Base-by-base conservation (phyloP, 2,888 invertebrate genomes). In the Aleiodes testaceus region DNA sequence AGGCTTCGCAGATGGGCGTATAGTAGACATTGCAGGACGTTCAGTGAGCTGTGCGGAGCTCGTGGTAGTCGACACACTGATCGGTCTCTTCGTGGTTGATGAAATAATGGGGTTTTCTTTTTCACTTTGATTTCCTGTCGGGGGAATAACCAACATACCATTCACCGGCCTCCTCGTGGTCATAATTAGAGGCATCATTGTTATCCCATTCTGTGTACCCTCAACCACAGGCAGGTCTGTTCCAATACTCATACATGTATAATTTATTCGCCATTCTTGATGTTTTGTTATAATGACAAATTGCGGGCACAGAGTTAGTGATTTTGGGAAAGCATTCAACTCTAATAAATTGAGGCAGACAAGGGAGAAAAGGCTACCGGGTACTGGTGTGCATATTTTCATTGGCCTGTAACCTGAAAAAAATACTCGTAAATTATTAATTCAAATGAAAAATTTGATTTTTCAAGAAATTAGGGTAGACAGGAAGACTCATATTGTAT, bases 261-360 rank as follows among this genome's bases (percentile, higher is more conserved):
- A 85, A 74, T 77, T 81, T 12, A 85, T 78, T 30, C 81, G 77
- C 85, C 85, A 85, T 3, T 79, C 69, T 45, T 80, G 77, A 47
- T 77, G 77, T 69, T 82, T 85, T 1, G 81, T 72, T 11, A 66
- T 70, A 3, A 85, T 79, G 14, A 82, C 81, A 22, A 83, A 55
- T 20, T 81, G 79, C 6, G 81, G 79, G 4, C 85, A 85, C 6
- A 75, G 79, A 0, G 80, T 83, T 6, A 85, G 76, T 3, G 84
- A 84, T 61, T 83, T 82, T 36, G 81, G 64, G 72, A 81, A 82
- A 49, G 66, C 70, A 65, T 81, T 81, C 1, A 85, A 72, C 50
- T 82, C 81, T 50, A 83, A 67, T n/a, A 85, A 72, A 26, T 81
- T 79, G 0, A 79, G 73, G 66, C 86, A 86, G 3, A 80, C 80